Base-by-base conservation (phyloP, 2,888 invertebrate genomes). In the Aleiodes testaceus region DNA sequence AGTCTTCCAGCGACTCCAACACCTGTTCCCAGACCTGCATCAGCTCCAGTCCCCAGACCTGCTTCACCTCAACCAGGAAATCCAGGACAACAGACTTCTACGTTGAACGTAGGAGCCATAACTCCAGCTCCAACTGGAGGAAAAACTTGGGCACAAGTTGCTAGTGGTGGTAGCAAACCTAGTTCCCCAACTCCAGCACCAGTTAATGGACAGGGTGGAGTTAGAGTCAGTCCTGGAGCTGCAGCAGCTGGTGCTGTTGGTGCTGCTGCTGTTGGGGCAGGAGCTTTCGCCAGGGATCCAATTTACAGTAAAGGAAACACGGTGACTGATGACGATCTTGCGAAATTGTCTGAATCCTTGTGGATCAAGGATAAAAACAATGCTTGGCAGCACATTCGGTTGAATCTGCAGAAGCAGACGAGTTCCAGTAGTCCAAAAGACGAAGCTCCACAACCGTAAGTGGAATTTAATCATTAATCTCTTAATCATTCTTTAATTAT, bases 371-470 rank as follows among this genome's bases (percentile, higher is more conserved):
- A 95, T 82, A 88, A 87, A 0, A 95, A 94, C 84, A 95, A 94
- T 84, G 93, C 93, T 49, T 91, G 93, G 5, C 91, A 88, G 81
- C 90, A 91, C 77, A 89, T 95, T n/a, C 91, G 90, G 0, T 82
- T 95, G 1, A 93, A 95, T 85, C 89, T 92, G 73, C 95, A 96
- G 88, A 92, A 92, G 75, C 91, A 91, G 84, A 95, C 95, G 0
- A 90, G 92, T 1, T 93, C 94, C 7, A 90, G 90, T 63, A 92
- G 92, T 14, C 88, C 88, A 66, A 90, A 88, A 12, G 95, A 96
- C 84, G 92, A 92, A 85, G 94, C 95, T 6, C 91, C 94, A 26
- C 87, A 89, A 78, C 93, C 93, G 95, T 95, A 90, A 92, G 93
- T 89, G 12, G 9, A 50, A 42, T 47, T 50, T 52, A 36, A 22